These are phyloP conservation scores for Trichonephila inaurata DNA, from an alignment of 1,140 invertebrate species.

Conservation along the genomic window DNA sequence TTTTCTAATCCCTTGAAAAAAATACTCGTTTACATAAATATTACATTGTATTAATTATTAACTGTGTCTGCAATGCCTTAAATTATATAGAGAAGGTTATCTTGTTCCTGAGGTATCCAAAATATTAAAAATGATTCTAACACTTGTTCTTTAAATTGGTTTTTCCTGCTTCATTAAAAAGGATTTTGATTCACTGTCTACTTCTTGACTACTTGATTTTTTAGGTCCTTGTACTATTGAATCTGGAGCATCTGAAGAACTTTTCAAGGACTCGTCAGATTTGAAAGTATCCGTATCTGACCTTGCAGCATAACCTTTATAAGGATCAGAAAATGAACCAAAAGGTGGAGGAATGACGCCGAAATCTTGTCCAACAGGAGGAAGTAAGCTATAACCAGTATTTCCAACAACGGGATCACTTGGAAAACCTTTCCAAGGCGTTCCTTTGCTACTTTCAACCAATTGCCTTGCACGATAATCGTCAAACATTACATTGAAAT, in stretches of 20 bases:
- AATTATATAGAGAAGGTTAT: too few species aligned
- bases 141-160: neutral
- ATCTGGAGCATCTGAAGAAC: neutral
- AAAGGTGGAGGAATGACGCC: neutral
- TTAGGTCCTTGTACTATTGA: neutral
- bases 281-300: neutral
- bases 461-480: neutral
- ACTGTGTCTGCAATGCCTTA: too few species aligned
- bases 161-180: neutral
- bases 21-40: too few species aligned
- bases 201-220: neutral
- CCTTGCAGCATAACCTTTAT: neutral
- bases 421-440: neutral
- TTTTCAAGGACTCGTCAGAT: neutral
- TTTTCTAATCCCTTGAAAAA: too few species aligned
- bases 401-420: neutral
- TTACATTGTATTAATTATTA: too few species aligned
- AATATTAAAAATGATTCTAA: too few species aligned
- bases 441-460: neutral
- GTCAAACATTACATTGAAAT: conserved; percentile 2
- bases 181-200: neutral
- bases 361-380: conserved; percentile 14
- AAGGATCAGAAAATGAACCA: neutral
- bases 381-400: conserved; percentile 28
- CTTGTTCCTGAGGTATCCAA: too few species aligned